Conservation (phyloP, 2,888 invertebrate species). For the Sminthurides aquaticus region DNA sequence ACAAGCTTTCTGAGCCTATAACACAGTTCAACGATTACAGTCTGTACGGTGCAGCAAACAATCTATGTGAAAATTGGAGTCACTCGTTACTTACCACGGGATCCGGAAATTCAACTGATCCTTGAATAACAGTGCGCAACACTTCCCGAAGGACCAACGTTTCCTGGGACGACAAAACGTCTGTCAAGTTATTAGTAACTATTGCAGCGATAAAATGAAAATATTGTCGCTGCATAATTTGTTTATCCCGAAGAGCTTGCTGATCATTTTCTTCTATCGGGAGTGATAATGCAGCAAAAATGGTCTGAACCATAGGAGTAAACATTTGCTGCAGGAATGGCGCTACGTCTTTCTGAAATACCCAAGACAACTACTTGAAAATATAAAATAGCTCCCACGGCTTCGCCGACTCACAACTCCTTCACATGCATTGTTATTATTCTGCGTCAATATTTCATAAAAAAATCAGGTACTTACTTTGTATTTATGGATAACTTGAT, state of each 20-base stretch:
- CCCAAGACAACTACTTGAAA: slow-evolving; percentile 44
- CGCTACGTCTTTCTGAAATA: slow-evolving; percentile 50
- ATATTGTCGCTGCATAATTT: slow-evolving; percentile 50
- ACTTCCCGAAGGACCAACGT: slow-evolving; percentile 46
- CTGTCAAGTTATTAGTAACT: slow-evolving; percentile 50
- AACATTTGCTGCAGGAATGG: slow-evolving; percentile 52
- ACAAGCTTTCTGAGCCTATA: slow-evolving; percentile 51
- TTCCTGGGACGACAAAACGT: slow-evolving; percentile 47
- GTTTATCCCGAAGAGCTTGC: slow-evolving; percentile 49
- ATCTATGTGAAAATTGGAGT: not conserved
- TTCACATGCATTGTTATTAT: too few species aligned
- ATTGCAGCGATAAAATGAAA: slow-evolving; percentile 51
- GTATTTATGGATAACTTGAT: slow-evolving; percentile 55
- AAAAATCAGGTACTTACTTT: slow-evolving; percentile 47
- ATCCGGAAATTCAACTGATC: slow-evolving; percentile 51
- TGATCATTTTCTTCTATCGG: slow-evolving; percentile 50
- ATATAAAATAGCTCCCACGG: slow-evolving; percentile 26
- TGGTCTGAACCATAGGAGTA: slow-evolving; percentile 50
- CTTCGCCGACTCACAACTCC: too few species aligned
- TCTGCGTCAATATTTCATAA: too few species aligned
- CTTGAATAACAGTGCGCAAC: slow-evolving; percentile 51
- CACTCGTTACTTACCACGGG: slow-evolving; percentile 46
- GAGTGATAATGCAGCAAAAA: slow-evolving; percentile 48
- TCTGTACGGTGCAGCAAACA: slow-evolving; percentile 1
- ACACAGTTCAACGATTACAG: slow-evolving; percentile 1